Conservation (phyloP, 2,113 vertebrate genomes). For the Alosa alosa region DNA sequence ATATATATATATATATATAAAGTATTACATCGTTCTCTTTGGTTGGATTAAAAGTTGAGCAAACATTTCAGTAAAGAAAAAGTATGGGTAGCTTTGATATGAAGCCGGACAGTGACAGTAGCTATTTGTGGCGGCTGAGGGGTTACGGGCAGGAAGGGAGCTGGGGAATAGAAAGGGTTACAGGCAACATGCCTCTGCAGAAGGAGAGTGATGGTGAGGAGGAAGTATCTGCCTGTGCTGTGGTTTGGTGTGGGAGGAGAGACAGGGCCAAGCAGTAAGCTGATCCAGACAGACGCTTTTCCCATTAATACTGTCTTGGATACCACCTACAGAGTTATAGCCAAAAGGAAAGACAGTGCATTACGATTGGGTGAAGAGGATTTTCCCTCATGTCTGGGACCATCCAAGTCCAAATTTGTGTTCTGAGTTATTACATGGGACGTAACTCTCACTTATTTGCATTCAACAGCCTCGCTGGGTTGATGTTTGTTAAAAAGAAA, state of each 20-base stretch:
- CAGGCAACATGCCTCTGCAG: background rate
- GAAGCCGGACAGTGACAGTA: background rate
- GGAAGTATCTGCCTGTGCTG: conserved; percentile 14
- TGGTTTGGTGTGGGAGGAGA: conserved; percentile 29
- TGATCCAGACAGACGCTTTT: conserved; percentile 51
- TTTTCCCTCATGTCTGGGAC: background rate
- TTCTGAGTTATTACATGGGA: background rate
- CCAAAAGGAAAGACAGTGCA: conserved; percentile 42
- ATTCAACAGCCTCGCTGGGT: background rate
- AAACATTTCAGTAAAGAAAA: background rate
- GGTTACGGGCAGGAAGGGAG: background rate
- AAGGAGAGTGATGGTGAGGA: background rate
- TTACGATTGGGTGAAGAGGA: conserved; percentile 8
- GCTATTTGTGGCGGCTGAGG: background rate
- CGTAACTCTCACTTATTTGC: background rate
- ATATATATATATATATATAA: background rate
- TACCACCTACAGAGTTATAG: conserved; percentile 44
- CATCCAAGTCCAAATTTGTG: background rate
- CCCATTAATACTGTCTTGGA: conserved; percentile 43
- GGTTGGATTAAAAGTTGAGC: background rate
- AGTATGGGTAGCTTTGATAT: background rate
- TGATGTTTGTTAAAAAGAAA: background rate
- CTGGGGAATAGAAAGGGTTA: background rate
- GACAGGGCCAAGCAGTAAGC: conserved; percentile 38
- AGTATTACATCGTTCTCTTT: background rate